Base-by-base conservation (phyloP, 2,797 vertebrate genomes). In the Sternotherus odoratus region DNA sequence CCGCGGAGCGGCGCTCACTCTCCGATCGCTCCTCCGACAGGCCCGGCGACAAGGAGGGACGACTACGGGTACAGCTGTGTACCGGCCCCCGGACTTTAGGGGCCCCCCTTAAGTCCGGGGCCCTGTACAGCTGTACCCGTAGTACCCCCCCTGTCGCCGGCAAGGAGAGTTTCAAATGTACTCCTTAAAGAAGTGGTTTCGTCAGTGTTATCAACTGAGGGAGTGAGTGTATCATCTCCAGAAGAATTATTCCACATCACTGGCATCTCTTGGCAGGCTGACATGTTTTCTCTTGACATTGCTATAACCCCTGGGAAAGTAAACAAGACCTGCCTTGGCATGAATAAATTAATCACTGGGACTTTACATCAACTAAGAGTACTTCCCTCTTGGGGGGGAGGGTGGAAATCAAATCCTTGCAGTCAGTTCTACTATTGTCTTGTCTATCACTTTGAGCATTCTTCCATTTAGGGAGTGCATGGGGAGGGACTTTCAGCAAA, bases 181-280 rank as follows among this genome's bases (percentile, higher is more conserved):
- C 43, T 91, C 87, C 83, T 81, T 69, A 82, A 69, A 93, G 77
- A 74, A 77, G 3, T 24, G 19, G n/a, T 39, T 69, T 69, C 63
- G 39, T 69, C n/a, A 48, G 39, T 88, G n/a, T 1, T 77, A 75
- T 83, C 81, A 79, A 93, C 91, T 88, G 77, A 2, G 2, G 60
- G 26, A 7, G 28, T 83, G 51, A n/a, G 75, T 57, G 66, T 94
- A 87, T 94, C 93, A 82, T 92, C 83, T 93, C 63, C 12, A 0
- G 3, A 49, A 63, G 85, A 95, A 94, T 83, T 94, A 92, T 95
- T 95, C 85, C 82, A 75, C 89, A 90, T 87, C 82, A 54, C 17
- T 94, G 89, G 90, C 94, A 49, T 92, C 95, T 91, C 78, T 93
- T 95, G 91, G 90, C 93, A 95, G 84, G 83, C 94, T 85, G 92